Conservation (phyloP, 2,113 vertebrate species). For the Chelonoidis abingdonii region DNA sequence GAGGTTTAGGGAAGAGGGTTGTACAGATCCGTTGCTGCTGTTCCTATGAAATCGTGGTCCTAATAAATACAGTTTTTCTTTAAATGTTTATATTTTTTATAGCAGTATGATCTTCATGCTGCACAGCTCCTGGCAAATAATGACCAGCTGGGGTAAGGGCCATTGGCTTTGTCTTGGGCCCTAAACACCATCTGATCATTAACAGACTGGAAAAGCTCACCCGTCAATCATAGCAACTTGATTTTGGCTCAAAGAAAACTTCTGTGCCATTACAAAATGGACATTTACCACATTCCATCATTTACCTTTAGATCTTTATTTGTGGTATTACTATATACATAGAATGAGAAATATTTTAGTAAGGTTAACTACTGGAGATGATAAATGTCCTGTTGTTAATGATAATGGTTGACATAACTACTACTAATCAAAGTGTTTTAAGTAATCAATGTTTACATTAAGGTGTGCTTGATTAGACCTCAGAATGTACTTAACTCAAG, state of each 20-base stretch:
- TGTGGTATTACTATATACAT: not conserved
- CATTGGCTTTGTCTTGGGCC: constrained; percentile 25
- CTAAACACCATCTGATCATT: not conserved
- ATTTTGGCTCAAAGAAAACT: constrained; percentile 35
- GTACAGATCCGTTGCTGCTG: not conserved
- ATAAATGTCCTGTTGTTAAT: constrained; percentile 2
- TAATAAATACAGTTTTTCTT: not conserved
- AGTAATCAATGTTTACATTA: not conserved
- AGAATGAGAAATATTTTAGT: not conserved
- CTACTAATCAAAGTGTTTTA: not conserved
- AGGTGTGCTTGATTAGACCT: not conserved
- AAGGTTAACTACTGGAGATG: not conserved
- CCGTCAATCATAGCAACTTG: not conserved
- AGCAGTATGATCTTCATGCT: not conserved
- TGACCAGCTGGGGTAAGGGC: not conserved
- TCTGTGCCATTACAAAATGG: not conserved
- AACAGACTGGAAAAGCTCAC: constrained; percentile 34
- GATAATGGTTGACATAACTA: not conserved
- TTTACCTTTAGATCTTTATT: not conserved
- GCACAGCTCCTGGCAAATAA: not conserved
- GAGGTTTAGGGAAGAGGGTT: not conserved
- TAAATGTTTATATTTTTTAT: not conserved
- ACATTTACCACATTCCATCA: constrained; percentile 8
- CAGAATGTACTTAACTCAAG: constrained; percentile 1
- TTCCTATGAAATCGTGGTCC: not conserved